Base-by-base conservation (phyloP, 1,140 invertebrate species). In the Drosophila setifemur region DNA sequence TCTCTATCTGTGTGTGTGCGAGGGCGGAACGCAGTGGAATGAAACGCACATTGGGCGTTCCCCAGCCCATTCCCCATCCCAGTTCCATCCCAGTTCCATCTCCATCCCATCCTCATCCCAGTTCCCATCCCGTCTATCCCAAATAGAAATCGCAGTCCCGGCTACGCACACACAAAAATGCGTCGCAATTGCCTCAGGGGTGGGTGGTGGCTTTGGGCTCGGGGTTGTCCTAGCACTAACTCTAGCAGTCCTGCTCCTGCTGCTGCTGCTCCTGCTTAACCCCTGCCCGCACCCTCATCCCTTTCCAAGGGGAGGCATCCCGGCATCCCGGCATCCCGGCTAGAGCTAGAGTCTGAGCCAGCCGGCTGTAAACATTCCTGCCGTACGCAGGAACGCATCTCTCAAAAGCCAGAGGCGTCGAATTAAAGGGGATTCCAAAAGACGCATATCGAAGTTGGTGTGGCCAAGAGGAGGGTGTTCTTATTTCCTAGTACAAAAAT, bases 131-230 rank as follows among this genome's bases (percentile, higher is more conserved):
- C 31, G 52, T 19, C 18, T 18, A 60, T 7, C 9, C 16, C 31
- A 28, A 48, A 47, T 29, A 14, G n/a, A 28, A 25, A 2, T 58
- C 71, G 73, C 58, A 76, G 74, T 60, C 58, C 67, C 35, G 44
- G n/a, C 4, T 19, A 61, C 45, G 31, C 50, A 53, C 16, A 25
- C 47, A 53, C 55, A 45, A 64, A 64, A 64, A 14, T 64, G 60
- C 60, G 61, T 64, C 61, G 61, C 61, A 64, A 28, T 53, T 63
- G 49, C 58, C 31, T 11, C 31, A 26, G 50, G 48, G 67, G 66
- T 70, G 67, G 66, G 61, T 68, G 67, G 64, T 70, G 43, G 67
- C 53, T 70, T 31, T 57, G 7, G n/a, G n/a, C 35, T 16, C 33
- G 14, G 14, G 33, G 33, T 5, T 16, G 6, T 37, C 4, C 16